Evolutionary conservation across 2,113 vertebrate genomes (phyloP), one percentile per base, ranked within the genome.

Genomic region (Colistium nudipinnis): DNA sequence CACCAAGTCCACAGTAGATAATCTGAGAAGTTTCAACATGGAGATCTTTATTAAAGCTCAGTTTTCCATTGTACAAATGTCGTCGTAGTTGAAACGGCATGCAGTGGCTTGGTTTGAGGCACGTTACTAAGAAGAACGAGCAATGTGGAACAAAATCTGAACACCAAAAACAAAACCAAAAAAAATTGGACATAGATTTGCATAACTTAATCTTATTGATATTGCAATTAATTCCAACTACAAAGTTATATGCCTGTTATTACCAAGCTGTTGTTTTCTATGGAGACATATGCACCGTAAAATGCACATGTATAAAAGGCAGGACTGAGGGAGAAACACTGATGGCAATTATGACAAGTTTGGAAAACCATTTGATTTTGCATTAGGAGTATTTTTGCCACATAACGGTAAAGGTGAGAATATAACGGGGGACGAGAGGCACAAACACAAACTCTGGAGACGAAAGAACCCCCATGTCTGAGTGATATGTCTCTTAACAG

Each of bases 21-120:
- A 43, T 52, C 19, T 49, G 45, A 69, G 47, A 80, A 62, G 83
- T 85, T 90, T 91, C 79, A 88, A 93, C 91, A 93, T 90, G 87
- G 87, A 93, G 89, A 90, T 92, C 89, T 94, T 94, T 94, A 94
- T 94, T 94, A 94, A 94, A 94, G 93, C 92, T 94, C 87, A 85
- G 83, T 90, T 91, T 88, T 91, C 76, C 88, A 89, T 93, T 90
- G 90, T 94, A 94, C 93, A 94, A 93, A 94, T 90, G 87, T 93
- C 78, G 85, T 90, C 84, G 84, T 86, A 70, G 90, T 90, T 89
- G 88, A 91, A 93, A 92, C 91, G 89, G 92, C 93, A 94, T 94
- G 93, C 92, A 85, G 92, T 91, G 90, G 91, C 86, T 92, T 92
- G 82, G 85, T 89, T 93, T 88, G 92, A 94, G 93, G 93, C 93